These are phyloP conservation scores for Hippocampus guttulatus DNA, from an alignment of 2,113 vertebrate genomes.

Conservation along the genomic window DNA sequence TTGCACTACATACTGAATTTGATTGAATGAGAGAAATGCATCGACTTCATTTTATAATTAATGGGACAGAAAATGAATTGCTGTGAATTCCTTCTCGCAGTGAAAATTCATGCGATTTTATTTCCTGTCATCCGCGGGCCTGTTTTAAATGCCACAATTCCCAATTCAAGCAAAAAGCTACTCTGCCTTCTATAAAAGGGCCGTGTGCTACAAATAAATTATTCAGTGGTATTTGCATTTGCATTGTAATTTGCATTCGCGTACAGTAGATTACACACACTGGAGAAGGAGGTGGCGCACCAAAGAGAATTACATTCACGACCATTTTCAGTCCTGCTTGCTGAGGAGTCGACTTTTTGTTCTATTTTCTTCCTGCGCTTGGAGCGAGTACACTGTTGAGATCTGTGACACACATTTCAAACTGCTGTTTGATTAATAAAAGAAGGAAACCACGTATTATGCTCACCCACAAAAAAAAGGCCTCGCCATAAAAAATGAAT, in stretches of 20 bases:
- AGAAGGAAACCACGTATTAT: conserved; percentile 68
- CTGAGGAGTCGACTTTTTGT: conserved; percentile 62
- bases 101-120: conserved; percentile 13
- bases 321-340: conserved; percentile 54
- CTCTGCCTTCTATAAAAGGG: conserved; percentile 46
- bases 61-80: not conserved
- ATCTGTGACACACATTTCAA: conserved; percentile 69
- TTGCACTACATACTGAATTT: not conserved
- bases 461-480: conserved; percentile 44
- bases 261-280: conserved; percentile 58
- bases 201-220: conserved; percentile 58
- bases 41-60: not conserved
- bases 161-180: conserved; percentile 54
- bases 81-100: conserved; percentile 2
- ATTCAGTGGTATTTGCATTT: conserved; percentile 71
- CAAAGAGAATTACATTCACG: conserved; percentile 65
- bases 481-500: conserved; percentile 71
- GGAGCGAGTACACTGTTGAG: conserved; percentile 61
- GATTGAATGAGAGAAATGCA: not conserved
- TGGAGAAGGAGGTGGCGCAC: conserved; percentile 54
- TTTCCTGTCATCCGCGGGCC: conserved; percentile 42
- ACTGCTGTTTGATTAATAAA: conserved; percentile 75
- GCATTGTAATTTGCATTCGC: conserved; percentile 69
- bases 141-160: conserved; percentile 42
- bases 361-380: conserved; percentile 57